phyloP scores from a whole-genome alignment of 2,888 invertebrate species.

The Phrixothrix hirtus region DNA sequence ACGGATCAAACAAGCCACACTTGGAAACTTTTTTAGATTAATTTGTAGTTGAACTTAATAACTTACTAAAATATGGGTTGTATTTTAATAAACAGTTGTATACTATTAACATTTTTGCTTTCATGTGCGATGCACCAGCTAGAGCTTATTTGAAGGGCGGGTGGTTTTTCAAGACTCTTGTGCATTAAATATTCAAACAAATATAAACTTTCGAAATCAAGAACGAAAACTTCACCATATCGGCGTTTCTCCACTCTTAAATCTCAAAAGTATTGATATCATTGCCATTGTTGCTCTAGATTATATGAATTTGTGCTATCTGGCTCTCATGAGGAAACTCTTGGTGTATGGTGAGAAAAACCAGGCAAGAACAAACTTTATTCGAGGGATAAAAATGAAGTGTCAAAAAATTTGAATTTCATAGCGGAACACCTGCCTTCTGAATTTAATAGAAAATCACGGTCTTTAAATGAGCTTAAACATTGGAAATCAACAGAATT shows the following conservation, averaged over 20 bases:
- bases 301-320: conserved; percentile 17
- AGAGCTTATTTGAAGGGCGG: background rate
- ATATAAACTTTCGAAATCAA: background rate
- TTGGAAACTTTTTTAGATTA: no score
- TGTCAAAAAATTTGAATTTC: no score
- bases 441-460: no score
- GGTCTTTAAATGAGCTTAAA: no score
- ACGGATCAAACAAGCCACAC: no score
- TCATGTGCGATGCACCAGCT: background rate
- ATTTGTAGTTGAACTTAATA: background rate
- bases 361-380: no score
- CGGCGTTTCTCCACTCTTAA: background rate
- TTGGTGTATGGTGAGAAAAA: conserved; percentile 7
- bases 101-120: background rate
- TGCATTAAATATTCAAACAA: background rate
- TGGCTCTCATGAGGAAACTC: conserved; percentile 13
- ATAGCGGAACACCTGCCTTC: no score
- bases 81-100: background rate
- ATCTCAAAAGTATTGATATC: conserved; percentile 6
- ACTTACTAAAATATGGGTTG: background rate
- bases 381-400: no score
- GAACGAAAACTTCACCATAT: background rate
- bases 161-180: background rate
- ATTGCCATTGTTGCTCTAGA: conserved; percentile 8
- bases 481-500: no score